Base-by-base conservation (phyloP, 2,888 invertebrate genomes). In the Ophion ellenae region DNA sequence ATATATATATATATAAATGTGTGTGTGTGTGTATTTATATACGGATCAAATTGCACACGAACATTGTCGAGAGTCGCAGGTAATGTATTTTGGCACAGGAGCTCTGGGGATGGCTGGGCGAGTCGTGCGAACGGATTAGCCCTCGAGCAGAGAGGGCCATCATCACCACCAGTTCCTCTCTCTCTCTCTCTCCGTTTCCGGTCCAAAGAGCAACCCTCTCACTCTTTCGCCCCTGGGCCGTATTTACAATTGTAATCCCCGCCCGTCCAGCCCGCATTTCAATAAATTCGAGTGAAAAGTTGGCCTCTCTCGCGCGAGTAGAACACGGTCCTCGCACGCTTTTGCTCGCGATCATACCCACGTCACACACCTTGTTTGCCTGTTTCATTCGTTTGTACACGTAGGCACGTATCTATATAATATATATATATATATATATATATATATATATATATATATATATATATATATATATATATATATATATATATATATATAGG, bases 231-330 rank as follows among this genome's bases (percentile, higher is more conserved):
- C 74, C 81, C 77, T 66, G 81, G 69, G 45, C 64, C 86, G 81
- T 86, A 86, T 86, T 86, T 86, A 86, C 86, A 86, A 86, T 86
- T 86, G 86, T 86, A 86, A 86, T 86, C 86, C 86, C 81, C 17
- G 17, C 53, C 64, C 74, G 77, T 59, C 83, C 83, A 61, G 73
- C 83, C 83, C 86, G 86, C 75, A 83, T 86, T 86, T 86, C 86
- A 86, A 86, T 86, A 86, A 86, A 86, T 86, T 86, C 83, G 83
- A 81, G 83, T 81, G 86, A 86, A 86, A 86, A 86, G 83, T 83
- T 83, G 83, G 63, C 69, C 86, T 73, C 85, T 76, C 80, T 67
- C 71, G 63, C 28, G 71, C 47, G 66, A 57, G 69, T 61, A 73
- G 53, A 64, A 70, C 53, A 53, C 64, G 64, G 36, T 47, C 36